Evolutionary conservation across 2,797 vertebrate species (phyloP).

Genomic region (Girardinus metallicus): DNA sequence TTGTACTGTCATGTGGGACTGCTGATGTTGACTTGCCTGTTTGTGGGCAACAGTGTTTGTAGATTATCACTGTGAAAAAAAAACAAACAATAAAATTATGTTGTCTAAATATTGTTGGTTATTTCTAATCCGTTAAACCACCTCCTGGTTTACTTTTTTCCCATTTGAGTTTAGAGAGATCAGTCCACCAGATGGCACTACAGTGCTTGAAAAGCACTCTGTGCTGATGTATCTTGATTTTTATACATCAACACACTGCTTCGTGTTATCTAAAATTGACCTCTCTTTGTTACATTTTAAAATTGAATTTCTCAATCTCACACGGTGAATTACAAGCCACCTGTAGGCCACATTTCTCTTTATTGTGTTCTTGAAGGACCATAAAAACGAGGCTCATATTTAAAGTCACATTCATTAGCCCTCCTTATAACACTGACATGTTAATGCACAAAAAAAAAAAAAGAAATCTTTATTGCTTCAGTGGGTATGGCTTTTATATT

Average conservation of each 20-base stretch:
- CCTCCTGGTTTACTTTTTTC: background rate
- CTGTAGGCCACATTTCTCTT: conserved; percentile 16
- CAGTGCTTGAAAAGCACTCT: conserved; percentile 3
- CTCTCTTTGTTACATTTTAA: conserved; percentile 21
- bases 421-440: conserved; percentile 30
- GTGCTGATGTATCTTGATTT: background rate
- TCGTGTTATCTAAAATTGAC: background rate
- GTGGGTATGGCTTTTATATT: conserved; percentile 9
- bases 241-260: conserved; percentile 1
- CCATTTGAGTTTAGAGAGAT: background rate
- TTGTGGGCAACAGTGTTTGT: conserved; percentile 63
- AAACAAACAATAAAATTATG: conserved; percentile 61
- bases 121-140: background rate
- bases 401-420: conserved; percentile 26
- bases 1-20: conserved; percentile 48
- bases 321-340: conserved; percentile 15
- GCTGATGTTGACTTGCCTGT: conserved; percentile 48
- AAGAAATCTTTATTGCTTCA: conserved; percentile 32
- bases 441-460: conserved; percentile 38
- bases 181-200: conserved; percentile 63
- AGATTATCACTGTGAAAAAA: conserved; percentile 69
- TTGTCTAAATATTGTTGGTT: conserved; percentile 48
- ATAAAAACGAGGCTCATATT: conserved; percentile 24
- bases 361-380: conserved; percentile 21
- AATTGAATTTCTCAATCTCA: conserved; percentile 21